Evolutionary conservation across 1,140 invertebrate species (phyloP).

Genomic region (Amphibalanus amphitrite): DNA sequence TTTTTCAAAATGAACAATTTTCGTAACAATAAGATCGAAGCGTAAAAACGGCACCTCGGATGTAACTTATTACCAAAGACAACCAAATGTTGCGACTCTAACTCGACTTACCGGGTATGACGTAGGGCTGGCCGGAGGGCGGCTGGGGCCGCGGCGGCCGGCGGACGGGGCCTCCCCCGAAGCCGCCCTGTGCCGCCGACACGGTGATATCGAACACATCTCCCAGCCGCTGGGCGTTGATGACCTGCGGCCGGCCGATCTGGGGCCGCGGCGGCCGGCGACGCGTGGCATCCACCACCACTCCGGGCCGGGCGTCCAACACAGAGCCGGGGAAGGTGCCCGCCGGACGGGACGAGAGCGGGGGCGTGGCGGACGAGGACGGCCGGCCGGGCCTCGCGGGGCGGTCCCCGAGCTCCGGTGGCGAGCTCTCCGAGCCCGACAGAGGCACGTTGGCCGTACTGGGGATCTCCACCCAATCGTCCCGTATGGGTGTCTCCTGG

Average conservation of each 20-base stretch:
- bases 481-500: conserved; percentile 6
- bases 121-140: conserved; percentile 30
- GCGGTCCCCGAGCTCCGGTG: conserved; percentile 24
- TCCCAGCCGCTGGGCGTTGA: conserved; percentile 27
- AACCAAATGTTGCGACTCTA: too few species aligned
- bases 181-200: conserved; percentile 65
- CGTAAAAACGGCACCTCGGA: too few species aligned
- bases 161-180: conserved; percentile 22
- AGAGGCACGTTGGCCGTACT: background rate
- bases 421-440: background rate
- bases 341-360: background rate
- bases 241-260: conserved; percentile 10
- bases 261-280: conserved; percentile 19
- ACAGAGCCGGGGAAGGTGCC: conserved; percentile 15
- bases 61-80: too few species aligned
- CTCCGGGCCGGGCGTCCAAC: conserved; percentile 15
- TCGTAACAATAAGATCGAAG: too few species aligned
- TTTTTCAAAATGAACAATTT: too few species aligned
- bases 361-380: conserved; percentile 22
- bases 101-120: conserved; percentile 39
- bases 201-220: conserved; percentile 77
- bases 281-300: conserved; percentile 10
- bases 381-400: conserved; percentile 24
- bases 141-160: background rate
- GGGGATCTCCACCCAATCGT: background rate